phyloP scores from a whole-genome alignment of 2,797 vertebrate species.

The Lagodon rhomboides region DNA sequence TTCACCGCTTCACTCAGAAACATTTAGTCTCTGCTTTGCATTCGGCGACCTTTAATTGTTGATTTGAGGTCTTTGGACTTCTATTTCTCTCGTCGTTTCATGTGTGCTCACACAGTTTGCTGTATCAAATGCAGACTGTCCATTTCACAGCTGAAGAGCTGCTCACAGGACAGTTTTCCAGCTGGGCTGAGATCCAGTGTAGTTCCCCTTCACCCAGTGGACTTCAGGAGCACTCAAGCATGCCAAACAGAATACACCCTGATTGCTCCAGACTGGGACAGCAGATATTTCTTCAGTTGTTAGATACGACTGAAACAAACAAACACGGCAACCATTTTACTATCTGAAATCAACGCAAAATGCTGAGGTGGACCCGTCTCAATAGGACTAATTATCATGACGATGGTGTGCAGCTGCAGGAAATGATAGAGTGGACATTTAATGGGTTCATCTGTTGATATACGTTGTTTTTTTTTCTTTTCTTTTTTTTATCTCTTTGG shows the following conservation, averaged over 20 bases:
- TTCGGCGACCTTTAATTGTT: neutral
- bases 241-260: conserved; percentile 75
- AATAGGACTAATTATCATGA: conserved; percentile 77
- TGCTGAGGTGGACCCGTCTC: conserved; percentile 72
- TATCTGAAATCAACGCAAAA: conserved; percentile 76
- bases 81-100: neutral
- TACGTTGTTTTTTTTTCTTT: conserved; percentile 44
- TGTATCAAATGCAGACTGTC: conserved; percentile 55
- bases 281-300: conserved; percentile 82
- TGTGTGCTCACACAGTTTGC: neutral
- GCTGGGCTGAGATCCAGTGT: conserved; percentile 80
- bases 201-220: conserved; percentile 80
- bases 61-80: conserved; percentile 5
- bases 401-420: conserved; percentile 76
- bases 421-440: conserved; percentile 77
- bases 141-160: conserved; percentile 80
- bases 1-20: conserved; percentile 15
- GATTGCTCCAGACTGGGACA: conserved; percentile 73
- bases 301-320: conserved; percentile 82
- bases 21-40: conserved; percentile 16
- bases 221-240: conserved; percentile 70
- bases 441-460: conserved; percentile 64
- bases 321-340: conserved; percentile 80
- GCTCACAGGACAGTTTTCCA: conserved; percentile 82
- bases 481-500: conserved; percentile 56